A percentile compares a stretch with the other conserved stretches of the same genome.
Evolutionary conservation across 1,140 invertebrate genomes (phyloP).

Genomic region (Oreohelix idahoensis): DNA sequence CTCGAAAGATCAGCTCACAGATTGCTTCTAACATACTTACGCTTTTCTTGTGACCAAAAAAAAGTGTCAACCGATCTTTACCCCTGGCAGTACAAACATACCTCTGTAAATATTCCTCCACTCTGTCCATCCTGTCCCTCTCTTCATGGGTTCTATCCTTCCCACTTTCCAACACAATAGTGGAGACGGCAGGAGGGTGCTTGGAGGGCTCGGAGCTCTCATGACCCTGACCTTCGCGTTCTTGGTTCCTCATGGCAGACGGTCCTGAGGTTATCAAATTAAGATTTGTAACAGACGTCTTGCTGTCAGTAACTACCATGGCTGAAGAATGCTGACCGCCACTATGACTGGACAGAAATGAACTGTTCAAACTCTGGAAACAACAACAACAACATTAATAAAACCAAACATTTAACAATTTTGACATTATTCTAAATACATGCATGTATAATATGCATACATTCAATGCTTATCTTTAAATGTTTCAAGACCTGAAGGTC

Average conservation of each 20-base stretch:
- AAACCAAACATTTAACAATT: too few relatives aligned
- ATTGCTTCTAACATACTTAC: too few relatives aligned
- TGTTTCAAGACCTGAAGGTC: too few relatives aligned
- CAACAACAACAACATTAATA: background rate
- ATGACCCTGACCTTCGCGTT: background rate
- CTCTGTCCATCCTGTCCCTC: slow-evolving; percentile 31
- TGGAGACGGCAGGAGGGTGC: background rate
- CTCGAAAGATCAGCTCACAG: too few relatives aligned
- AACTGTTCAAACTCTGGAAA: slow-evolving; percentile 31
- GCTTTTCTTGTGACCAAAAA: too few relatives aligned
- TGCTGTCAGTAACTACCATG: slow-evolving; percentile 15
- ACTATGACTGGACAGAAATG: slow-evolving; percentile 36
- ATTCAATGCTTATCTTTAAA: too few relatives aligned
- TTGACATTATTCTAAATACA: too few relatives aligned
- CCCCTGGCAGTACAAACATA: slow-evolving; percentile 10
- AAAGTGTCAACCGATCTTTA: too few relatives aligned
- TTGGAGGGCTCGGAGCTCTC: background rate
- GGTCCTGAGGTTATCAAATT: background rate
- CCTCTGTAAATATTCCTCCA: slow-evolving; percentile 52
- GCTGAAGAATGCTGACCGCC: slow-evolving; percentile 26
- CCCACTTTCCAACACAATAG: background rate
- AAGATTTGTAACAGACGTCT: slow-evolving; percentile 17
- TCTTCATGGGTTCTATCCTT: background rate
- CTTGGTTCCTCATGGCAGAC: background rate
- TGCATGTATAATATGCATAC: too few relatives aligned